Percentiles rank a stretch among this genome's conserved stretches.
These are phyloP conservation scores for Acanthopagrus latus DNA, from an alignment of 2,797 vertebrate genomes.

Conservation along the genomic window DNA sequence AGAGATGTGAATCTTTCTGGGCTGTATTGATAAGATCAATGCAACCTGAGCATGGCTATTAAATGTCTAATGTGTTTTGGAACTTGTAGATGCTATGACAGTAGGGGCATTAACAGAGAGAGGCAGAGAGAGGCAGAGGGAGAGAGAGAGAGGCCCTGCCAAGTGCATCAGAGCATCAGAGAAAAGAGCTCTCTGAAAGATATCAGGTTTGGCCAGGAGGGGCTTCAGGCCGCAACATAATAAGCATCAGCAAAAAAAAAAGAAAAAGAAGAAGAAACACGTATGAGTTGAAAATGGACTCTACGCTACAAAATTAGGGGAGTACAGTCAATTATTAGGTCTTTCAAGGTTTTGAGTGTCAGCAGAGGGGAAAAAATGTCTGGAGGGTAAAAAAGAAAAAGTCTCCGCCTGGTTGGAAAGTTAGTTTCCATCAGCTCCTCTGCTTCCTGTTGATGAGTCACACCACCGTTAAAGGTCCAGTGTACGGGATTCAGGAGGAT, in stretches of 20 bases:
- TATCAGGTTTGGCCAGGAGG: constrained; percentile 83
- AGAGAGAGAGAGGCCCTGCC: constrained; percentile 56
- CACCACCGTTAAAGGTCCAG: neutral
- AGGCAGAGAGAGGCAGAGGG: constrained; percentile 39
- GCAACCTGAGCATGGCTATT: constrained; percentile 85
- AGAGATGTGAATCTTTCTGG: constrained; percentile 77
- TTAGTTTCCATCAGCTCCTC: constrained; percentile 8
- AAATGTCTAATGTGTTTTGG: constrained; percentile 87
- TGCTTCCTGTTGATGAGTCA: neutral
- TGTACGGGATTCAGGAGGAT: no score
- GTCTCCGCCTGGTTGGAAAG: neutral
- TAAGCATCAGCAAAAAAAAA: constrained; percentile 47
- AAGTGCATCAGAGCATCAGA: constrained; percentile 82
- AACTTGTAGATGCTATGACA: constrained; percentile 85
- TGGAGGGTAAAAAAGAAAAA: neutral
- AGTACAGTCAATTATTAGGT: constrained; percentile 63
- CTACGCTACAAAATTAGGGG: constrained; percentile 58
- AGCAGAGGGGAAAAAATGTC: constrained; percentile 1
- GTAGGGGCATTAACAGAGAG: constrained; percentile 77
- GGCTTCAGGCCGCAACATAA: constrained; percentile 73
- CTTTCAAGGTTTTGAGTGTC: constrained; percentile 48
- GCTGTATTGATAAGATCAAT: constrained; percentile 83
- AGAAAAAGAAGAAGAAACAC: constrained; percentile 11
- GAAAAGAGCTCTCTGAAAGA: constrained; percentile 76
- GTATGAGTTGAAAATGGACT: constrained; percentile 67